Conservation (phyloP, 2,113 vertebrate genomes). For the Amia ocellicauda region DNA sequence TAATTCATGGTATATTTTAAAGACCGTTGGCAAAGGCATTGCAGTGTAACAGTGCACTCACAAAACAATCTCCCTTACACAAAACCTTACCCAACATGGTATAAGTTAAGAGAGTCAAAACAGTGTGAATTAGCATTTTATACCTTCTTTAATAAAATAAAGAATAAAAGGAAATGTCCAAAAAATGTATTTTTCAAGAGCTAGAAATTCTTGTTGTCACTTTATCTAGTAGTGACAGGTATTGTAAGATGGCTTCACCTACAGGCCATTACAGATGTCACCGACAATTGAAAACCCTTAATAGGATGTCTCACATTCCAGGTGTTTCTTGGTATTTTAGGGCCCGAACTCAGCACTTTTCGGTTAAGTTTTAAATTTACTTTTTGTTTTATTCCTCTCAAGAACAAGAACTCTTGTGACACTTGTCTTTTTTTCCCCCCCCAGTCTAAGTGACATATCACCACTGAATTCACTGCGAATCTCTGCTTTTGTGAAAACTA, state of each 20-base stretch:
- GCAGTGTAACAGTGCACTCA: neutral
- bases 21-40: neutral
- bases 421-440: no score
- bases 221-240: slow-evolving; percentile 3
- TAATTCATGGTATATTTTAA: no score
- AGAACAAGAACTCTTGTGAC: no score
- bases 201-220: slow-evolving; percentile 8
- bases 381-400: no score
- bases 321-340: slow-evolving; percentile 5
- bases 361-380: slow-evolving; percentile 17
- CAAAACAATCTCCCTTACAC: neutral
- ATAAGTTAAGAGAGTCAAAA: no score
- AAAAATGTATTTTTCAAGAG: slow-evolving; percentile 7
- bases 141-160: slow-evolving; percentile 11
- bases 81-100: no score
- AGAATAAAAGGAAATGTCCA: neutral
- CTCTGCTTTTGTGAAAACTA: no score
- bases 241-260: slow-evolving; percentile 16
- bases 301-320: slow-evolving; percentile 21
- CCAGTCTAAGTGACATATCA: no score
- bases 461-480: no score
- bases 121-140: no score
- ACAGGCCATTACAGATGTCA: slow-evolving; percentile 8
- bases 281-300: slow-evolving; percentile 7
- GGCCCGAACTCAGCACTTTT: slow-evolving; percentile 6